A percentile compares a stretch with the other conserved stretches of the same genome.
phyloP scores from a whole-genome alignment of 2,797 vertebrate species.

The Anguilla obscura region DNA sequence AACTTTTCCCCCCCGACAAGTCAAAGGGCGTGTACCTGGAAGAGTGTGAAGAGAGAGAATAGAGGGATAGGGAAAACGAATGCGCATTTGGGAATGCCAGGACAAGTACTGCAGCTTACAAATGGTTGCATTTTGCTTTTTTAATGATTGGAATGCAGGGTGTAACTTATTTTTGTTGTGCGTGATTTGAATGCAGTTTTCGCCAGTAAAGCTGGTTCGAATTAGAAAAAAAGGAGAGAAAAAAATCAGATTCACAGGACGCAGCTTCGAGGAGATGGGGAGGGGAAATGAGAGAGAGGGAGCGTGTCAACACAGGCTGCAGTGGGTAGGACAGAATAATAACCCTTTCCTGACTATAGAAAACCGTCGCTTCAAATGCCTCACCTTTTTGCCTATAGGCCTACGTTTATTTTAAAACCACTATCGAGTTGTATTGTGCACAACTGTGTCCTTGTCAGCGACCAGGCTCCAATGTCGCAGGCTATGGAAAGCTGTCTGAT shows the following conservation, averaged over 20 bases:
- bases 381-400: background rate
- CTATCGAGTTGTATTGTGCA: background rate
- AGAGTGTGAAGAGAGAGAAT: slow-evolving; percentile 52
- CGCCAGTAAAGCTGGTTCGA: slow-evolving; percentile 45
- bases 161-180: slow-evolving; percentile 53
- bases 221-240: slow-evolving; percentile 28
- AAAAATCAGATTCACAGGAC: slow-evolving; percentile 23
- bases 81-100: background rate
- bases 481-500: background rate
- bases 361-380: background rate
- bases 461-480: background rate
- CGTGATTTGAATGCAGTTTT: slow-evolving; percentile 54
- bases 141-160: background rate
- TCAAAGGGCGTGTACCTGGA: slow-evolving; percentile 81
- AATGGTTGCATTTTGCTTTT: background rate
- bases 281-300: slow-evolving; percentile 26
- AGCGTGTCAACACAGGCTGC: slow-evolving; percentile 29
- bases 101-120: background rate
- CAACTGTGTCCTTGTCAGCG: background rate
- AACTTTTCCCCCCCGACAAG: slow-evolving; percentile 71
- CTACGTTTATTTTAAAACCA: background rate
- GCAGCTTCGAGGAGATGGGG: slow-evolving; percentile 42
- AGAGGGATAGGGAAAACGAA: slow-evolving; percentile 32
- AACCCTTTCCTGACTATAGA: slow-evolving; percentile 18
- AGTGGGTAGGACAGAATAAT: slow-evolving; percentile 10